Evolutionary conservation across 2,888 invertebrate genomes (phyloP).

Genomic region (Julus scanicus): DNA sequence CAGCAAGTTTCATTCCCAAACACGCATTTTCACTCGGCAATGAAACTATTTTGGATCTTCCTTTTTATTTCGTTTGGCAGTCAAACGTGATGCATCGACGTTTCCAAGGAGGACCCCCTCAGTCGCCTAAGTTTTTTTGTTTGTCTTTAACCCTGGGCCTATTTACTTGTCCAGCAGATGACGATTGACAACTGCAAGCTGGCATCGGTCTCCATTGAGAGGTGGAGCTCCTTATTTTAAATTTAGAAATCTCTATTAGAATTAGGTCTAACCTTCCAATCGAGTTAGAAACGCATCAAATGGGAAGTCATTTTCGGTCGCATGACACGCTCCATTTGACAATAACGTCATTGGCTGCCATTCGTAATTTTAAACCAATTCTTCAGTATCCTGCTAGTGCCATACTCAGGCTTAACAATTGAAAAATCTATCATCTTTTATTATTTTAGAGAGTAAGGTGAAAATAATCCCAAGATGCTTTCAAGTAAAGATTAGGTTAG

Average conservation of each 20-base stretch:
- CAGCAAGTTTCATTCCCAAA: background rate
- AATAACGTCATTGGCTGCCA: background rate
- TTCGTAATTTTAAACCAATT: background rate
- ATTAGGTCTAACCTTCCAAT: background rate
- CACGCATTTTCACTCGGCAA: background rate
- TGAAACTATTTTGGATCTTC: conserved; percentile 48
- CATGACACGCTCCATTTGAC: conserved; percentile 3
- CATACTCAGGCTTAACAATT: background rate
- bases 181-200: background rate
- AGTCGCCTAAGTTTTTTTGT: background rate
- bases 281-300: background rate
- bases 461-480: too few relatives aligned
- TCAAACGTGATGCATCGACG: conserved; percentile 11
- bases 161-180: conserved; percentile 18
- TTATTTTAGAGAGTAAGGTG: background rate
- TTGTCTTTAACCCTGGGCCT: background rate
- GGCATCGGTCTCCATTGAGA: background rate
- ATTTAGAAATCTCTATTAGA: background rate
- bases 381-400: background rate
- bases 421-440: background rate
- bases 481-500: too few relatives aligned
- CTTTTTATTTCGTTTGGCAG: conserved; percentile 40
- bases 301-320: background rate
- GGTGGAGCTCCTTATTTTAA: conserved; percentile 36
- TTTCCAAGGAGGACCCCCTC: background rate